Percentiles rank a stretch among this genome's conserved stretches.
Conservation (phyloP, 2,113 vertebrate genomes). For the Camelus dromedarius region DNA sequence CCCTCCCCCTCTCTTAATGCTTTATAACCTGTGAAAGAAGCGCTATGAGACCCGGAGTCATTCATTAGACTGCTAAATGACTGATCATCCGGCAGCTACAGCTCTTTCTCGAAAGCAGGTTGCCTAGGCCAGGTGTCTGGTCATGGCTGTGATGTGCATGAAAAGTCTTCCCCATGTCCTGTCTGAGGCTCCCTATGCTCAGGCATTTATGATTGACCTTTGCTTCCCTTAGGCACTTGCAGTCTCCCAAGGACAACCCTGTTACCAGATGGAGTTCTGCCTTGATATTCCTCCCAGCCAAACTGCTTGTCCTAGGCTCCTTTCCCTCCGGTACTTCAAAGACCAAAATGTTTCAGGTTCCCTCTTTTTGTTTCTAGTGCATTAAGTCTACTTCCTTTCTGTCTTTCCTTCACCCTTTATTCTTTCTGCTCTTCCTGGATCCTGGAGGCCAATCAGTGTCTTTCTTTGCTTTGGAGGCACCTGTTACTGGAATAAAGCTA, state of each 20-base stretch:
- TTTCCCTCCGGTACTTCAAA: not conserved
- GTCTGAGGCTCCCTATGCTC: not conserved
- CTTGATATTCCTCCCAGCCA: not conserved
- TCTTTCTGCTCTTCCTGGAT: not conserved
- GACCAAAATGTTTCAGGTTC: not conserved
- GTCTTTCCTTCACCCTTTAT: not conserved
- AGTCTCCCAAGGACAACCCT: rapidly evolving
- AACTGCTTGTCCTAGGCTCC: not conserved
- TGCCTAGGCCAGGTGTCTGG: not conserved
- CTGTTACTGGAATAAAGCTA: not conserved
- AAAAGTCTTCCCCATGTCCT: not conserved
- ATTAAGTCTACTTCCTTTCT: not conserved
- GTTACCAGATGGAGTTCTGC: not conserved
- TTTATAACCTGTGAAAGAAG: not conserved
- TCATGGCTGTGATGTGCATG: not conserved
- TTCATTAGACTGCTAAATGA: not conserved
- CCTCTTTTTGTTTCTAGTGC: not conserved
- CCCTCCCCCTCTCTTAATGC: not conserved
- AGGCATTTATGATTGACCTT: not conserved
- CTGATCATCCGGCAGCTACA: not conserved
- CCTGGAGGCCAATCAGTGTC: not conserved
- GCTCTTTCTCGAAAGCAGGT: not conserved
- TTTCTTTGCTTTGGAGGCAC: not conserved
- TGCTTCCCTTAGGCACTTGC: not conserved
- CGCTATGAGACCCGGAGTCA: not conserved